Evolutionary conservation across 1,140 invertebrate genomes (phyloP), one percentile per base, ranked within the genome.

Genomic region (Aphis gossypii): DNA sequence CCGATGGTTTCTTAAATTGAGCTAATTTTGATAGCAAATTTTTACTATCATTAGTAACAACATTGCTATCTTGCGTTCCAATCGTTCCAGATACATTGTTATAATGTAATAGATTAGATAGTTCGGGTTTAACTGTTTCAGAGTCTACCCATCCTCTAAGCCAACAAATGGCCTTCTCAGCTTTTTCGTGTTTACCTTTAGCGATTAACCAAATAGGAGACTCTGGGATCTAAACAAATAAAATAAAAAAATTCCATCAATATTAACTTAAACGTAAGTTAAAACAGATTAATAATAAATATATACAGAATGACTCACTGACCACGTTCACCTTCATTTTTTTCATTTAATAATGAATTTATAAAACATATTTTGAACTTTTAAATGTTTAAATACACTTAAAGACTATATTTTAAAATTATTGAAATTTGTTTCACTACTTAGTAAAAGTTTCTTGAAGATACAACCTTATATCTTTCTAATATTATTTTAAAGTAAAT

Each of bases 121-220:
- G 96, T 94, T 96, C 96, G 41, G 95, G 95, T 68, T 94, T 94
- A 0, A 96, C 95, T 11, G 95, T 94, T 20, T 96, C 95, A 8
- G 95, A 95, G 0, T 95, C 95, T 8, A 94, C 94, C 96, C 96
- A 96, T 0, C 96, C 96, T 23, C 96, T 95, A 0, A 96, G 94
- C 95, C 95, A 96, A 60, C 95, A 95, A 0, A 96, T 94, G 0
- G 96, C 95, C 90, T 95, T 95, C 44, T 95, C 94, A 0, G 96
- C 96, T 41, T 96, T 95, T 21, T 95, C 95, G 44, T 95, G 95
- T 93, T 95, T 94, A 18, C 96, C 95, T 94, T 96, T 95, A 21
- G 95, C 95, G 56, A 96, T 94, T 11, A 96, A 95, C 96, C 97
- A 97, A 20, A 97, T 95, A 44, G 97, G 97, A 18, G 97, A 96